Base-by-base conservation (phyloP, 2,797 vertebrate species). In the Coranthus polyacanthus region DNA sequence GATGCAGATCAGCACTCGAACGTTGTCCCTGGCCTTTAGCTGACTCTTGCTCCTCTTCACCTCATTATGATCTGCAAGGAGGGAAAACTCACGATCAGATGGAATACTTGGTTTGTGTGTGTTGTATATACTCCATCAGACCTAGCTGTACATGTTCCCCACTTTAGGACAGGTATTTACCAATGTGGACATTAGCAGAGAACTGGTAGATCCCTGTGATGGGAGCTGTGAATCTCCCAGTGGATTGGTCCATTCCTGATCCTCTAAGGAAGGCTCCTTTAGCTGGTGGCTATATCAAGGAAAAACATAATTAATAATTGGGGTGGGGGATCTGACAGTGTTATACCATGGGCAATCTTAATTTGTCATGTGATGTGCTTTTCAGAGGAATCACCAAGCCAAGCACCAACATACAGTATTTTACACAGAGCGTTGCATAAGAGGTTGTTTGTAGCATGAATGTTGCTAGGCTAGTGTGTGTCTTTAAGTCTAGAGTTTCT, bases 191-290 rank as follows among this genome's bases (percentile, higher is more conserved):
- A 8, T 96, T 97, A 76, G 96, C 96, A 26, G 96, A 98, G 79
- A 99, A 98, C 89, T 98, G 97, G 93, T 98, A 99, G 92, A 99
- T 97, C 74, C 96, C 97, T 0, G 95, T 94, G 74, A 96, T 75
- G 0, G 96, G 95, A 17, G 97, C 97, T 0, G 96, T 98, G 91
- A 98, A 99, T 15, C 97, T 94, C 2, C 97, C 97, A 0, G 95
- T 97, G 1, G 94, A 90, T 86, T 97, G 88, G 78, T 96, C 94
- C 89, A 99, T 94, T 8, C 97, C 97, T 0, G 94, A 91, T 15
- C 97, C 98, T 64, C 97, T 88, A 45, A 98, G 94, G 77, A 99
- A 98, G 21, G 96, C 94, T 47, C 98, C 97, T 91, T 96, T 97
- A 72, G 97, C 93, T n/a, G 93, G 75, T 12, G 96, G 97, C 97